Percentiles rank a stretch among this genome's conserved stretches.
These are phyloP conservation scores for Eupithecia tripunctaria DNA, from an alignment of 2,888 invertebrate genomes.

Conservation along the genomic window DNA sequence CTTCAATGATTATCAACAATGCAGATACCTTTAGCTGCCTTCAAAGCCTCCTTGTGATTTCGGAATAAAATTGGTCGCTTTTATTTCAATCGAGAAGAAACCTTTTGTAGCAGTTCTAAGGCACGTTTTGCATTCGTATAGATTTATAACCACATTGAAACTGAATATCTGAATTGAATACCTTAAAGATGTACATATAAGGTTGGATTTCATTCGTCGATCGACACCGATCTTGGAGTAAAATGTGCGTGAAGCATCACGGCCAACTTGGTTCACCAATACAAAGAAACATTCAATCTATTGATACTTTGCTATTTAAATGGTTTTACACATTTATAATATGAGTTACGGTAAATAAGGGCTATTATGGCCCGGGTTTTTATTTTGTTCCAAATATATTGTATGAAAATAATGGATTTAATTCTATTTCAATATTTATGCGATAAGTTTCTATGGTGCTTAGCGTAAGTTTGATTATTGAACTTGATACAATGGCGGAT, in stretches of 20 bases:
- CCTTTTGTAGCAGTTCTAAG: background rate
- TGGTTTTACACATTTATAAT: conserved; percentile 85
- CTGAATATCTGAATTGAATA: conserved; percentile 33
- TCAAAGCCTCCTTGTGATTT: conserved; percentile 71
- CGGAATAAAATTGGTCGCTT: conserved; percentile 48
- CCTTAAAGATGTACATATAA: conserved; percentile 27
- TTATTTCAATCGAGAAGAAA: conserved; percentile 28
- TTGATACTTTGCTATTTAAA: conserved; percentile 82
- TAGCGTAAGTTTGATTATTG: conserved; percentile 32
- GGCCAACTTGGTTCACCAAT: conserved; percentile 83
- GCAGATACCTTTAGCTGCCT: conserved; percentile 81
- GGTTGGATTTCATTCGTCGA: conserved; percentile 42
- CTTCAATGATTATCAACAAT: conserved; percentile 85
- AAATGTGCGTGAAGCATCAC: conserved; percentile 83
- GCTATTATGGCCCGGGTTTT: conserved; percentile 69
- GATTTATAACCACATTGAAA: background rate
- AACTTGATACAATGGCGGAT: conserved; percentile 20
- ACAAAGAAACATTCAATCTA: conserved; percentile 80
- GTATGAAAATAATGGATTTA: conserved; percentile 81
- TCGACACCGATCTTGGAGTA: conserved; percentile 61
- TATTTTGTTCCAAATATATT: conserved; percentile 76
- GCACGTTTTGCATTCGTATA: conserved; percentile 34
- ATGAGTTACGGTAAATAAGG: conserved; percentile 80
- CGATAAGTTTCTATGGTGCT: conserved; percentile 39
- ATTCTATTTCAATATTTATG: conserved; percentile 79